Evolutionary conservation across 2,113 vertebrate genomes (phyloP), one percentile per base, ranked within the genome.

Genomic region (Galbula dea): DNA sequence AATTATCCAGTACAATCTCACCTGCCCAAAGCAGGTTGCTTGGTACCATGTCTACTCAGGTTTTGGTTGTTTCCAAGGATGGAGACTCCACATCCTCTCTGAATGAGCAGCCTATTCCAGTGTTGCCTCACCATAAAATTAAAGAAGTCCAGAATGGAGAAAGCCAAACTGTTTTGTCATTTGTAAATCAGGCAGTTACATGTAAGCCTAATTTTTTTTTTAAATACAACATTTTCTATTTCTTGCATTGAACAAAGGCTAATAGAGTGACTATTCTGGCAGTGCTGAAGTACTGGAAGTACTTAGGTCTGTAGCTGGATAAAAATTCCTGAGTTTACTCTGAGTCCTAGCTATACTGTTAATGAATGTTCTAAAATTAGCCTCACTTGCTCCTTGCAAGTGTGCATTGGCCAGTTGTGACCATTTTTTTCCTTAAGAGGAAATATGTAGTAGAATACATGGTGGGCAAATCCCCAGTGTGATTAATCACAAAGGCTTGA

Each of bases 291-390:
- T 20, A 58, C 36, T 73, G 20, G 9, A 92, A 48, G 57, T 63
- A 16, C 39, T 63, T 68, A 55, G 57, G 21, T 39, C 34, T 66
- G 54, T 46, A 77, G 45, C 89, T 91, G 58, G 54, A n/a, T 89
- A 80, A 82, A 93, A 88, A 65, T 76, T 90, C 36, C 39, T 52
- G 22, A 68, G 41, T 55, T 88, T 84, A 72, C 72, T n/a, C 12
- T 51, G 4, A 29, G 30, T 88, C 66, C 43, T 81, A 81, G 82
- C 71, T 55, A 37, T 85, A 68, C 26, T 72, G 22, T 46, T 95
- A 85, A 59, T 11, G 5, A 85, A 52, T 79, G n/a, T 79, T 84
- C 69, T 83, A 96, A 76, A 90, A 76, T 92, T 79, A 94, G 21
- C 58, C 24, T 79, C 37, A 32, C 34, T 79, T 73, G 30, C 57